These are phyloP conservation scores for Cerceris rybyensis DNA, from an alignment of 2,888 invertebrate genomes.

Conservation along the genomic window DNA sequence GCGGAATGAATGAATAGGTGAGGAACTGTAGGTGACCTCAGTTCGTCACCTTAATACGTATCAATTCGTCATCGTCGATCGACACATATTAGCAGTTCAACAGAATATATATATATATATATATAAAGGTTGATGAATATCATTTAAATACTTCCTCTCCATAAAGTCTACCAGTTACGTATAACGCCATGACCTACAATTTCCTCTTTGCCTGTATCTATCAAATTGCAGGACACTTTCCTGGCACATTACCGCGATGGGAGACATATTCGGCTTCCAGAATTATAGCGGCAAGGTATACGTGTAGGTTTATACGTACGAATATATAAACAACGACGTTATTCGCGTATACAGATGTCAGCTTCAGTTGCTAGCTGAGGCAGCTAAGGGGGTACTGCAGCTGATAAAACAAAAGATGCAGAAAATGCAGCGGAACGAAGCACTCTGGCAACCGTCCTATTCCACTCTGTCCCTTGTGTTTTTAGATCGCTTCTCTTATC, in stretches of 20 bases:
- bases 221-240: conserved; percentile 12
- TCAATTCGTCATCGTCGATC: no score
- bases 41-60: no score
- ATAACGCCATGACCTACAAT: no score
- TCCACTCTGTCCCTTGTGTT: conserved; percentile 8
- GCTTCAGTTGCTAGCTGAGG: conserved; percentile 48
- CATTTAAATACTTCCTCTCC: no score
- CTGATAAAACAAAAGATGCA: conserved; percentile 55
- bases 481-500: conserved; percentile 2
- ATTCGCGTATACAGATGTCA: conserved; percentile 47
- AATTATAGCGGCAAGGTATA: conserved; percentile 22
- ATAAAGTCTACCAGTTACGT: no score
- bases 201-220: not conserved
- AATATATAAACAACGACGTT: conserved; percentile 28
- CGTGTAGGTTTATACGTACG: not conserved
- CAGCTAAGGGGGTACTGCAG: conserved; percentile 38
- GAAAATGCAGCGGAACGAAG: conserved; percentile 35
- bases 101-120: no score
- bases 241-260: conserved; percentile 10
- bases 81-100: no score
- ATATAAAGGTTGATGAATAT: no score
- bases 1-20: no score
- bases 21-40: no score
- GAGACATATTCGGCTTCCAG: conserved; percentile 7
- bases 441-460: conserved; percentile 34